Evolutionary conservation across 2,797 vertebrate genomes (phyloP).

Genomic region (Macroramphosus scolopax): DNA sequence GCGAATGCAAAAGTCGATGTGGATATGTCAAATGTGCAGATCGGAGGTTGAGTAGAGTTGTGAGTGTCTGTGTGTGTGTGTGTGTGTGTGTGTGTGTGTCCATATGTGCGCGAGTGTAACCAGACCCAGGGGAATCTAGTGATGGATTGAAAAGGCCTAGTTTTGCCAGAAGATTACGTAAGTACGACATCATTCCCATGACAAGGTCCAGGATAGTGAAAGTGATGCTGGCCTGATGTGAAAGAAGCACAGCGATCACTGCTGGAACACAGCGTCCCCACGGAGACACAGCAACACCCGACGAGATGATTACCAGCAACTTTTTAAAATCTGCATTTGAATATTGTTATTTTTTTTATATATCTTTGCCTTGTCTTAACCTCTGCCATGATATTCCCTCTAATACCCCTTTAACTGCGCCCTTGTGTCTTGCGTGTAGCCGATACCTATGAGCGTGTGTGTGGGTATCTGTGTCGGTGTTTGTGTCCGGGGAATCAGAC

Average conservation of each 20-base stretch:
- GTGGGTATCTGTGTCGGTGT: too few relatives aligned
- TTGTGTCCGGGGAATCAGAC: too few relatives aligned
- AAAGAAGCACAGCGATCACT: conserved; percentile 15
- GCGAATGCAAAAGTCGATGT: conserved; percentile 43
- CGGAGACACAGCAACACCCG: conserved; percentile 9
- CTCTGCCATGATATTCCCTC: too few relatives aligned
- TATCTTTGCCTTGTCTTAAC: too few relatives aligned
- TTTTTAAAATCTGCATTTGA: too few relatives aligned
- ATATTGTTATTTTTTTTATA: too few relatives aligned
- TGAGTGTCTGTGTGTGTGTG: conserved; percentile 10
- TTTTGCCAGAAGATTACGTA: conserved; percentile 55
- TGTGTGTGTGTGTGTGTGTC: conserved; percentile 17
- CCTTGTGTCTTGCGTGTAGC: too few relatives aligned
- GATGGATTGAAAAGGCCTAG: conserved; percentile 48
- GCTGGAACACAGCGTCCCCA: conserved; percentile 29
- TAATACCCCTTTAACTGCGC: too few relatives aligned
- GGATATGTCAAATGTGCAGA: conserved; percentile 38
- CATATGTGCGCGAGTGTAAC: conserved; percentile 34
- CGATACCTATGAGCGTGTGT: too few relatives aligned
- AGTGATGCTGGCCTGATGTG: conserved; percentile 36
- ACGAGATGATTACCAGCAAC: too few relatives aligned
- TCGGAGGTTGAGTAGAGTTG: conserved; percentile 31
- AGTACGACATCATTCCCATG: conserved; percentile 43
- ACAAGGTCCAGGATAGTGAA: conserved; percentile 41
- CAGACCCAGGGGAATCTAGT: conserved; percentile 29